Evolutionary conservation across 2,888 invertebrate species (phyloP), one percentile per base, ranked within the genome.

Genomic region (Chrysomela aeneicollis): DNA sequence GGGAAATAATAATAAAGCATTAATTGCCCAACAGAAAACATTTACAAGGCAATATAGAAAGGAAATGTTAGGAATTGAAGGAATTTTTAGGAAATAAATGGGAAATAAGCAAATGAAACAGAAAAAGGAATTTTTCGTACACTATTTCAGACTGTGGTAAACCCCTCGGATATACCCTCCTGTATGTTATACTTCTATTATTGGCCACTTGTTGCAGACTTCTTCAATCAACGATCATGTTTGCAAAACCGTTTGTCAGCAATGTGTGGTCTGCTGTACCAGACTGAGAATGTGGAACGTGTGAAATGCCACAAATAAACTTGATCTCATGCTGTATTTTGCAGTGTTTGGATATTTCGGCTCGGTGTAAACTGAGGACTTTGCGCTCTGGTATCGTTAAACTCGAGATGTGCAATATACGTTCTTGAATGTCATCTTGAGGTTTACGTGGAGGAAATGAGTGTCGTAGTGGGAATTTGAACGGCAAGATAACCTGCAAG

Each of bases 211-310:
- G 42, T 15, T 15, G 42, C 42, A 42, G 15, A 42, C 9, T 42
- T 42, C n/a, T 4, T 42, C 42, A 42, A 42, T 42, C 42, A 42
- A 42, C 42, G 15, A 42, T 42, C 42, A 15, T 15, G 12, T 15
- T 3, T 42, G 42, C 26, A 26, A 42, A 42, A 42, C 15, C 15
- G 42, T 42, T 42, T 42, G 42, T 42, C 42, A 42, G 42, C 42
- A 42, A 42, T 42, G 42, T 42, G 15, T 42, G 12, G 42, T 42
- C 42, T 42, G 15, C 42, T 42, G 42, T 12, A 42, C 42, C 42
- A 42, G 42, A 42, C 42, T 42, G 42, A 42, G n/a, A 42, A 42
- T 42, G 15, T 42, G 42, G 42, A 42, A 42, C 42, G 42, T 42
- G 42, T 42, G 42, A 42, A 42, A 15, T 42, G 42, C 4, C 42